Base-by-base conservation (phyloP, 2,797 vertebrate species). In the Antrozous pallidus region DNA sequence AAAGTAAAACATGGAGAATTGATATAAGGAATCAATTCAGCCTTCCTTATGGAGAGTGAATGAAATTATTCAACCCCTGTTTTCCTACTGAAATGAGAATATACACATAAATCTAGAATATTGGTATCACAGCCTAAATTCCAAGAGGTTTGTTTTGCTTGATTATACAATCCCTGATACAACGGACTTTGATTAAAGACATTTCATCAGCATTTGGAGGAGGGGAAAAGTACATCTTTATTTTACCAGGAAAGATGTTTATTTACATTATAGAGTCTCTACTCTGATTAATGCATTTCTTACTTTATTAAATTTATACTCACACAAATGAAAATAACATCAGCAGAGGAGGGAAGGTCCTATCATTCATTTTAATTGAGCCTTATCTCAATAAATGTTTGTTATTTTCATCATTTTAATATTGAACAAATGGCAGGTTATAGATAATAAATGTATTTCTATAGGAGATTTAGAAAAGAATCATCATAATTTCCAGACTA, bases 301-400 rank as follows among this genome's bases (percentile, higher is more conserved):
- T 61, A 73, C 69, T 89, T 79, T 67, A 82, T 38, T 80, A 65
- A 92, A 56, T 96, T 70, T 56, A 67, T 12, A 94, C 40, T 36
- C 69, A 79, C 20, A 74, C n/a, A 87, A 67, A 92, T 0, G 78
- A 36, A 96, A 93, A 74, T 67, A 75, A 58, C 31, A 85, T 40
- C 82, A 90, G 63, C 61, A 83, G 84, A 92, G 45, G 40, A 51
- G 18, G 38, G 38, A 61, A 71, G 63, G 58, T 75, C 65, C 33
- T 51, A 63, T 70, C 58, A 74, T 83, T 91, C 82, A 91, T 70
- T 80, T 92, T 87, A 88, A 94, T 96, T 92, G 96, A 95, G 86
- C 51, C 88, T 85, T 85, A 54, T 80, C 47, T 93, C 95, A 56
- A 87, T 90, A 91, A 90, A 88, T 28, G 22, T 70, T 77, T 88